These are phyloP conservation scores for Rhopalosiphum padi DNA, from an alignment of 1,140 invertebrate species.

Conservation along the genomic window DNA sequence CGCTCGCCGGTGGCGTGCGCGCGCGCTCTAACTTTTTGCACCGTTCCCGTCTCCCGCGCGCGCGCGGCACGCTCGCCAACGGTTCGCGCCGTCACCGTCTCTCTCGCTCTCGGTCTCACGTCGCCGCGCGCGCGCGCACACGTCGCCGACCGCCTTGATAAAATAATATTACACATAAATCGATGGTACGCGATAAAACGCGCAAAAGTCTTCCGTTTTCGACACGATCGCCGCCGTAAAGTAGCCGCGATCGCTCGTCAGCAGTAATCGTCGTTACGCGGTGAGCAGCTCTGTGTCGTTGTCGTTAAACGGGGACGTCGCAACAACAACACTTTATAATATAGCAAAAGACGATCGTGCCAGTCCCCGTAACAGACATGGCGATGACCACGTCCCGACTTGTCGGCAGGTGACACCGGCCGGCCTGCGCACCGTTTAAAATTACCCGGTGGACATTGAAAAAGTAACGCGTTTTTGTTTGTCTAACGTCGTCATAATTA, in stretches of 20 bases:
- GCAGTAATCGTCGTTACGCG: neutral
- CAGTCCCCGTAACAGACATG: neutral
- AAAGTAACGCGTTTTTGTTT: neutral
- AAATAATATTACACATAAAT: neutral
- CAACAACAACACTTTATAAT: neutral
- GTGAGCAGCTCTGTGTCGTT: neutral
- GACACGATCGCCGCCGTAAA: neutral
- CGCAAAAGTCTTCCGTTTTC: neutral
- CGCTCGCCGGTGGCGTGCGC: neutral
- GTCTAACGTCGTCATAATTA: neutral
- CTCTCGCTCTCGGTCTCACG: neutral
- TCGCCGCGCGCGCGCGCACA: neutral
- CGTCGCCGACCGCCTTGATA: neutral
- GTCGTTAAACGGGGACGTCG: neutral
- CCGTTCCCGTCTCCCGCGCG: neutral
- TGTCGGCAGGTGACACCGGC: neutral
- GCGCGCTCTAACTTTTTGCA: neutral
- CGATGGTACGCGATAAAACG: slow-evolving; percentile 42
- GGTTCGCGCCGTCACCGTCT: neutral
- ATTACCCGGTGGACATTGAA: neutral
- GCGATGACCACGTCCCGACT: neutral
- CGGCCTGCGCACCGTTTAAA: neutral
- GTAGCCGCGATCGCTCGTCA: neutral
- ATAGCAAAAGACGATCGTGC: neutral
- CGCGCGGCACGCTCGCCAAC: neutral